These are phyloP conservation scores for Symphodus melops DNA, from an alignment of 2,113 vertebrate species.

Conservation along the genomic window DNA sequence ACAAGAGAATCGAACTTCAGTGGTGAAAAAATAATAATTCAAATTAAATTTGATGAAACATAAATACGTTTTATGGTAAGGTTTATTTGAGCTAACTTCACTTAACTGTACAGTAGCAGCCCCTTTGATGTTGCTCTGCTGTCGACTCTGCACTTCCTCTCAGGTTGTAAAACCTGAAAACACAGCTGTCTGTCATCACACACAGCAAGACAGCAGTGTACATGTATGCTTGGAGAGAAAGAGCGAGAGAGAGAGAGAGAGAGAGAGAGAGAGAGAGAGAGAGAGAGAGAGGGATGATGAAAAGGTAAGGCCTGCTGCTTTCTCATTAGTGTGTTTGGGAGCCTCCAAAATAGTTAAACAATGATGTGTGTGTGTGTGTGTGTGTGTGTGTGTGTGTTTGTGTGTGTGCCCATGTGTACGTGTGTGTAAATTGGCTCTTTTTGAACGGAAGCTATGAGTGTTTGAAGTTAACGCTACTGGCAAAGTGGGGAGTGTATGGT, in stretches of 20 bases:
- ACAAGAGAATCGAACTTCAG: not conserved
- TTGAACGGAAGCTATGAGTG: conserved; percentile 68
- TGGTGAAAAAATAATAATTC: too few species aligned
- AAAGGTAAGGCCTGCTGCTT: conserved; percentile 67
- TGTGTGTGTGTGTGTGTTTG: conserved; percentile 20
- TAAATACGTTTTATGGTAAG: not conserved
- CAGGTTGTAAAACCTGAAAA: conserved; percentile 63
- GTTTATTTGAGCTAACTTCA: not conserved
- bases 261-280: not conserved
- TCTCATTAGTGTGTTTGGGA: conserved; percentile 71
- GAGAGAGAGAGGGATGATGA: conserved; percentile 47
- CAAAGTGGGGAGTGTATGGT: conserved; percentile 28
- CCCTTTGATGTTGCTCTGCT: conserved; percentile 65
- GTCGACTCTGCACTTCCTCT: conserved; percentile 67
- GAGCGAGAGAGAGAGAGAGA: not conserved
- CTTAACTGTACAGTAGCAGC: conserved; percentile 36
- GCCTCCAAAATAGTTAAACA: conserved; percentile 47
- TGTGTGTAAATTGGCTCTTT: conserved; percentile 57
- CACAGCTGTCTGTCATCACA: conserved; percentile 79
- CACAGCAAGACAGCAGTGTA: conserved; percentile 61
- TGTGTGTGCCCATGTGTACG: conserved; percentile 32
- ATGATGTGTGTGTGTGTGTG: conserved; percentile 5
- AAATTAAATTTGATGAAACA: not conserved
- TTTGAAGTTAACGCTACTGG: conserved; percentile 76
- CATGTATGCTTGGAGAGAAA: not conserved